Base-by-base conservation (phyloP, 1,140 invertebrate genomes). In the Carcinoscorpius rotundicauda region DNA sequence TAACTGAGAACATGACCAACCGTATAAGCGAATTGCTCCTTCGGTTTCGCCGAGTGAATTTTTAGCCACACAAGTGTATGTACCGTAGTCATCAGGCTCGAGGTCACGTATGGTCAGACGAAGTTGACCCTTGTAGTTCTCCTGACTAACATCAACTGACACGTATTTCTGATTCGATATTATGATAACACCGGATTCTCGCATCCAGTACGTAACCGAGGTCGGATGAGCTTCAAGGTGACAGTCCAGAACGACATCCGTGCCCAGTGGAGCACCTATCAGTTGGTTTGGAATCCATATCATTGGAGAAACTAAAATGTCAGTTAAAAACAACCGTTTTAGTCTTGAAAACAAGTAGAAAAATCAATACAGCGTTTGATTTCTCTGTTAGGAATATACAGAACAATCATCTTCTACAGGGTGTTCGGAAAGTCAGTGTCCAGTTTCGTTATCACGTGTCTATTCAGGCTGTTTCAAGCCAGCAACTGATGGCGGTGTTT, bases 41-140 rank as follows among this genome's bases (percentile, higher is more conserved):
- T 95, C 91, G 4, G 91, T 94, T 77, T 93, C 90, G 66, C 93
- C 93, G 3, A 95, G 80, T 4, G 89, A 89, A 79, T 96, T 97
- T 72, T 93, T 91, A 5, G 92, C 90, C 56, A 92, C 86, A 74
- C 93, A 97, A 72, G 88, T 81, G 78, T 94, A 95, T 0, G 84
- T 85, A 29, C 92, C 93, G 58, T 88, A 84, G 76, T 97, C 93
- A 11, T 84, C 67, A 1, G 64, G 58, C n/a, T 65, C 57, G 3
- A 73, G 49, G 49, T 68, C 63, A 59, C 62, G 52, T 3, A 73
- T 70, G 0, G 59, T 66, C 3, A 73, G 62, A 9, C 60, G 61
- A 71, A 72, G 70, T 8, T 67, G 58, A 4, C 70, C 63, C 65
- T 72, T 72, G 59, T 72, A 72, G 5, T 67, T 50, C 5, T 52